These are phyloP conservation scores for Cataglyphis cursor DNA, from an alignment of 2,888 invertebrate species.

Conservation along the genomic window DNA sequence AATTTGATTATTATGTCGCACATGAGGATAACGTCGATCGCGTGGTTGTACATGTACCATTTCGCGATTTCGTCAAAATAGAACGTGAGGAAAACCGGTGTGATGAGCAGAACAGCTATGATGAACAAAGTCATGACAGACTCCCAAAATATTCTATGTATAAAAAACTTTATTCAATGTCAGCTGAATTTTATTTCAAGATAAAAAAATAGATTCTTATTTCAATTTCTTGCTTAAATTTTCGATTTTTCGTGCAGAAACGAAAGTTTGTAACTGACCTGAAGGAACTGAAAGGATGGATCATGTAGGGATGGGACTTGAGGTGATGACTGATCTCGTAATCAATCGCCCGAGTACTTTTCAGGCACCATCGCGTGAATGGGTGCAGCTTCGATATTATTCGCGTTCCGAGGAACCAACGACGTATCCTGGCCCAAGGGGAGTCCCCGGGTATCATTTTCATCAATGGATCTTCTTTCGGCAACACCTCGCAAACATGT, in stretches of 20 bases:
- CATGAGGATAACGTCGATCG: slow-evolving; percentile 79
- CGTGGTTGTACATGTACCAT: slow-evolving; percentile 71
- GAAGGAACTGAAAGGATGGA: slow-evolving; percentile 86
- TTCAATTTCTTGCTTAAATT: background rate
- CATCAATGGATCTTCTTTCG: slow-evolving; percentile 69
- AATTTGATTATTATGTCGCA: slow-evolving; percentile 83
- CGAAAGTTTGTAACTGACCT: slow-evolving; percentile 74
- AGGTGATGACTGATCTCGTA: slow-evolving; percentile 84
- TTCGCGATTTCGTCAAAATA: slow-evolving; percentile 66
- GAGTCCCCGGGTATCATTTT: slow-evolving; percentile 63
- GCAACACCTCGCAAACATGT: slow-evolving; percentile 74
- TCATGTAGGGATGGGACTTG: slow-evolving; percentile 80
- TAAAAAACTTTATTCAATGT: background rate
- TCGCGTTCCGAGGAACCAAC: slow-evolving; percentile 75
- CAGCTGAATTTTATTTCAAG: background rate
- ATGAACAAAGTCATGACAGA: slow-evolving; percentile 81
- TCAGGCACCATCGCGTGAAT: slow-evolving; percentile 76
- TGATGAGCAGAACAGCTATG: slow-evolving; percentile 76
- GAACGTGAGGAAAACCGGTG: slow-evolving; percentile 83
- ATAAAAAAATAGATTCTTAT: background rate
- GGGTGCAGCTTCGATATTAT: slow-evolving; percentile 78
- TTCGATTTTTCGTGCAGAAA: background rate
- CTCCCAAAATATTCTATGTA: slow-evolving; percentile 83
- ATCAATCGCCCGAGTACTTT: slow-evolving; percentile 83
- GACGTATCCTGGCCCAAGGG: slow-evolving; percentile 60